Conservation (phyloP, 2,888 invertebrate genomes). For the Agrotis segetum region DNA sequence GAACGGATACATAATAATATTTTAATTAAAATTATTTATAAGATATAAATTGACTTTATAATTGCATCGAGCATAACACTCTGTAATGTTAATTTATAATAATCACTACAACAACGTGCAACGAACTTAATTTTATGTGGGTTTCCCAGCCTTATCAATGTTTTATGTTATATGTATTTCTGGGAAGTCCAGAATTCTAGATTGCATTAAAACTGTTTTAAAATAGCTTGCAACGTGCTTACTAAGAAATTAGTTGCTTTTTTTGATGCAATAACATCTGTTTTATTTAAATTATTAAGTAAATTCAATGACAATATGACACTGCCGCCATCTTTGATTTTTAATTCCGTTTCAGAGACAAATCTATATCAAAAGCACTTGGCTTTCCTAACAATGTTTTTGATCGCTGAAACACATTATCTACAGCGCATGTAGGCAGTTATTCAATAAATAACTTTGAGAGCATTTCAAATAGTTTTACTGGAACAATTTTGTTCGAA, state of each 20-base stretch:
- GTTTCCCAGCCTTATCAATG: slow-evolving; percentile 7
- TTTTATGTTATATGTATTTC: slow-evolving; percentile 8
- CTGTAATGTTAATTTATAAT: neutral
- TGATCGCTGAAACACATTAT: neutral
- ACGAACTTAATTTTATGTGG: slow-evolving; percentile 3
- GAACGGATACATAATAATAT: neutral
- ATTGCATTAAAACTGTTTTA: slow-evolving; percentile 18
- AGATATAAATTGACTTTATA: neutral
- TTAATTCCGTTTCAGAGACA: neutral
- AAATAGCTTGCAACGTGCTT: slow-evolving; percentile 5
- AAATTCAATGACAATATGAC: too few relatives aligned
- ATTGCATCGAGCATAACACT: neutral
- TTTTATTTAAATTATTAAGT: neutral
- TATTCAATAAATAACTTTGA: slow-evolving; percentile 15
- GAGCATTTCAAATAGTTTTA: slow-evolving; percentile 13
- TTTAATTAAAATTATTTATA: too few relatives aligned
- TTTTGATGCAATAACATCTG: neutral
- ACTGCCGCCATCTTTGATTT: slow-evolving; percentile 8
- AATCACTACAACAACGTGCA: neutral
- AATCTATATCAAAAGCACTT: neutral
- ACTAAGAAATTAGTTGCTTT: slow-evolving; percentile 1
- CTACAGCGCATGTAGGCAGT: neutral
- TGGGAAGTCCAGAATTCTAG: slow-evolving; percentile 7
- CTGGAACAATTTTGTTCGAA: slow-evolving; percentile 31
- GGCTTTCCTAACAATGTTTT: neutral